Conservation (phyloP, 64 coral and sea anemone species). For the Exaiptasia diaphana region DNA sequence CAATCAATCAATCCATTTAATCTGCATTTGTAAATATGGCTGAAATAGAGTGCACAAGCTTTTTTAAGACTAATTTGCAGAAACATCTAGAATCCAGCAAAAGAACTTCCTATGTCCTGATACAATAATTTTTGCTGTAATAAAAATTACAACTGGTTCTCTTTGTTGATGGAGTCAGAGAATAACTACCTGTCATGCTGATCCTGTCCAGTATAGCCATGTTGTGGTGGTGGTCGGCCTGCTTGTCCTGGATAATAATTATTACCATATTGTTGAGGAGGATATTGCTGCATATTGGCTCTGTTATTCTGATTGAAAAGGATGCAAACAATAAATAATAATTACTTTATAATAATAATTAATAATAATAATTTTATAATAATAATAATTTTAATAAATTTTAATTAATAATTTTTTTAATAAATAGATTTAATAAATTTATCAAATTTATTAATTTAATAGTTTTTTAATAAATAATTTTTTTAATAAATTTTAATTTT, state of each 20-base stretch:
- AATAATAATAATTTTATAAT: neutral
- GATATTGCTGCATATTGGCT: conserved; percentile 26
- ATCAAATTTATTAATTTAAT: neutral
- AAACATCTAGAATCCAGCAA: neutral
- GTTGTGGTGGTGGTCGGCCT: conserved; percentile 60
- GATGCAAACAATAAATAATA: conserved; percentile 6
- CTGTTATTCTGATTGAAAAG: conserved; percentile 14
- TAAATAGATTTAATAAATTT: neutral
- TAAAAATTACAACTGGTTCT: neutral
- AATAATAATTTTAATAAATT: neutral
- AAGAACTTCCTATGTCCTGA: neutral
- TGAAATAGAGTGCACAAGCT: neutral
- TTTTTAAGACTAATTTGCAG: neutral
- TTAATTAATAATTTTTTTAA: neutral
- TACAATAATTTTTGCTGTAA: neutral
- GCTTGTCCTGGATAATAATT: conserved; percentile 56
- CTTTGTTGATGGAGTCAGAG: neutral
- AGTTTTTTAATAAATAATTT: neutral
- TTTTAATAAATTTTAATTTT: too few species aligned
- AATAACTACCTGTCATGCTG: conserved; percentile 1
- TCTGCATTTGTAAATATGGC: neutral
- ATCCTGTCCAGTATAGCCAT: conserved; percentile 66
- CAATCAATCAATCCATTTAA: neutral
- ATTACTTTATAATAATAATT: neutral
- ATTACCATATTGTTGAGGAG: conserved; percentile 53